phyloP scores from a whole-genome alignment of 2,797 vertebrate species.

The Ciconia nigra region DNA sequence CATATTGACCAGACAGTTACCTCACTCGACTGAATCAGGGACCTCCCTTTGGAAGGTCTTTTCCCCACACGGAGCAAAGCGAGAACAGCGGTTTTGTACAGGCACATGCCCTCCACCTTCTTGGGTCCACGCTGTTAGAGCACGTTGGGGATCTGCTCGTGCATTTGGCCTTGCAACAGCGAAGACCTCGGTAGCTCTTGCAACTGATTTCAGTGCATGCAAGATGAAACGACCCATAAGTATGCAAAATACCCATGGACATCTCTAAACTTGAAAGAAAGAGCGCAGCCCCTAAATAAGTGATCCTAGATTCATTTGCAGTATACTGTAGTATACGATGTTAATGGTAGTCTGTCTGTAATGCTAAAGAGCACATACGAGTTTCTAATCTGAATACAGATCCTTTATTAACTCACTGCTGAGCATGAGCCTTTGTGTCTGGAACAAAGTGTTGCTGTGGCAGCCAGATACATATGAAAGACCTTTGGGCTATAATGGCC shows the following conservation, averaged over 20 bases:
- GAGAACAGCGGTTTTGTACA: neutral
- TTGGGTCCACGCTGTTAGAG: neutral
- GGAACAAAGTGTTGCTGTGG: neutral
- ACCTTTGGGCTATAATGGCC: neutral
- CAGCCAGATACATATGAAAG: neutral
- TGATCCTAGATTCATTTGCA: neutral
- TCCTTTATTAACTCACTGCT: neutral
- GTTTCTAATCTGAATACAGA: neutral
- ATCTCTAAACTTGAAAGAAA: neutral
- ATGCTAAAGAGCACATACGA: neutral
- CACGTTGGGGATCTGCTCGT: rapidly evolving
- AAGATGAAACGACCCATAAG: neutral
- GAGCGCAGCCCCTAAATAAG: neutral
- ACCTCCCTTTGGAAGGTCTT: neutral
- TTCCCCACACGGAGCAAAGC: neutral
- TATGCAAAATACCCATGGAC: neutral
- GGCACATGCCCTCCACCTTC: neutral
- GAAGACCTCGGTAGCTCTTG: neutral
- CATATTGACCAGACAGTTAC: neutral
- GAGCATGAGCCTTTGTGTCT: neutral
- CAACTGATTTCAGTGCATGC: neutral
- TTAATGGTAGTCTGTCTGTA: neutral
- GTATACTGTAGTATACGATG: neutral
- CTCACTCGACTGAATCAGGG: neutral
- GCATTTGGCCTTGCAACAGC: neutral